Evolutionary conservation across 1,140 invertebrate species (phyloP).

Genomic region (Eciton burchellii): DNA sequence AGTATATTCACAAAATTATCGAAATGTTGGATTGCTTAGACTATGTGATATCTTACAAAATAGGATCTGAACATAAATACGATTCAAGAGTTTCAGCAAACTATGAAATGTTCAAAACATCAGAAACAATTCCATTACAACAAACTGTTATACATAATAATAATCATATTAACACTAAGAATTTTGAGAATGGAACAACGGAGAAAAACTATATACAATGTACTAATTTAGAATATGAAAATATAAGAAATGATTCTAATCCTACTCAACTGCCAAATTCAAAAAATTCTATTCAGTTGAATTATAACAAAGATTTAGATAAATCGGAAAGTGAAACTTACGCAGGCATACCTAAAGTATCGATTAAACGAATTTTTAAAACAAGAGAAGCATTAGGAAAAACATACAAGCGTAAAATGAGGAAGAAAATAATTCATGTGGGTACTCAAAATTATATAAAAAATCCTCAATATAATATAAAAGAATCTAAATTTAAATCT

Average conservation of each 20-base stretch:
- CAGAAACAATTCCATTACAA: neutral
- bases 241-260: slow-evolving; percentile 8
- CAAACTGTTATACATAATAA: too few relatives aligned
- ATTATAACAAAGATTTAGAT: slow-evolving; percentile 10
- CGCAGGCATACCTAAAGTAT: slow-evolving; percentile 67
- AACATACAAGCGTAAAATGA: slow-evolving; percentile 34
- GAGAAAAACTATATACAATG: neutral
- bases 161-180: neutral
- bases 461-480: neutral
- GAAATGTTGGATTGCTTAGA: slow-evolving; percentile 74
- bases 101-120: neutral
- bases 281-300: neutral
- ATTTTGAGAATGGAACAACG: neutral
- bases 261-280: neutral
- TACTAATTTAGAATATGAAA: slow-evolving; percentile 1
- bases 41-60: slow-evolving; percentile 68
- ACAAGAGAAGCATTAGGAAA: neutral
- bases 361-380: slow-evolving; percentile 57
- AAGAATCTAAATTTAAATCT: neutral
- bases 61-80: neutral
- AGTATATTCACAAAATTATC: slow-evolving; percentile 75
- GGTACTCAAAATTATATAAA: neutral
- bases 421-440: neutral
- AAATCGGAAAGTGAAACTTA: slow-evolving; percentile 68
- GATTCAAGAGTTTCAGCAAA: neutral